Evolutionary conservation across 2,888 invertebrate species (phyloP).

Genomic region (Drosophila pseudotalamancana): DNA sequence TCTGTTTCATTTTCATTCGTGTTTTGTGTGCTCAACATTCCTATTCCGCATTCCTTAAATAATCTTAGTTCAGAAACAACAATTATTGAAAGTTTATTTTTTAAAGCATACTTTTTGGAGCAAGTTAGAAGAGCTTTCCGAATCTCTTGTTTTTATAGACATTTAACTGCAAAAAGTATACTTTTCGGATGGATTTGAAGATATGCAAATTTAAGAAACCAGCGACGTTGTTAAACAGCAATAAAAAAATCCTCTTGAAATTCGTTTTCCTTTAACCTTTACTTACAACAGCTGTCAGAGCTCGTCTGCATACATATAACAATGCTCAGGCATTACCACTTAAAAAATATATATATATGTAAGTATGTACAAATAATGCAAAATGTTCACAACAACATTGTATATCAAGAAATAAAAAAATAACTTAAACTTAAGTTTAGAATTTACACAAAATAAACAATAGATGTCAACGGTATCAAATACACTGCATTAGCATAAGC

Average conservation of each 20-base stretch:
- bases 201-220: background rate
- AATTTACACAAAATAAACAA: slow-evolving; percentile 29
- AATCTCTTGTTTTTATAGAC: too few relatives aligned
- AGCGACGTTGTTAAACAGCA: slow-evolving; percentile 7
- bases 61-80: slow-evolving; percentile 4
- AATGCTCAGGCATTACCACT: slow-evolving; percentile 28
- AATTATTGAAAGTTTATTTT: slow-evolving; percentile 3
- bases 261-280: slow-evolving; percentile 26
- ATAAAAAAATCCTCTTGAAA: background rate
- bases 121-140: background rate
- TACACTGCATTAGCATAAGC: slow-evolving; percentile 67
- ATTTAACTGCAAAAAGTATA: background rate
- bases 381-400: slow-evolving; percentile 19
- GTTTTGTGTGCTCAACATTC: slow-evolving; percentile 5
- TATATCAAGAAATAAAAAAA: slow-evolving; percentile 13
- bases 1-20: background rate
- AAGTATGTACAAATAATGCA: slow-evolving; percentile 15
- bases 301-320: slow-evolving; percentile 26
- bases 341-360: slow-evolving; percentile 16
- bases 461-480: slow-evolving; percentile 45
- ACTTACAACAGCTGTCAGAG: slow-evolving; percentile 32
- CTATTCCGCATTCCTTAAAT: background rate
- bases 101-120: background rate
- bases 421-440: slow-evolving; percentile 11
- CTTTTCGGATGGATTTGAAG: background rate